Base-by-base conservation (phyloP, 2,113 vertebrate genomes). In the Zosterops lateralis region DNA sequence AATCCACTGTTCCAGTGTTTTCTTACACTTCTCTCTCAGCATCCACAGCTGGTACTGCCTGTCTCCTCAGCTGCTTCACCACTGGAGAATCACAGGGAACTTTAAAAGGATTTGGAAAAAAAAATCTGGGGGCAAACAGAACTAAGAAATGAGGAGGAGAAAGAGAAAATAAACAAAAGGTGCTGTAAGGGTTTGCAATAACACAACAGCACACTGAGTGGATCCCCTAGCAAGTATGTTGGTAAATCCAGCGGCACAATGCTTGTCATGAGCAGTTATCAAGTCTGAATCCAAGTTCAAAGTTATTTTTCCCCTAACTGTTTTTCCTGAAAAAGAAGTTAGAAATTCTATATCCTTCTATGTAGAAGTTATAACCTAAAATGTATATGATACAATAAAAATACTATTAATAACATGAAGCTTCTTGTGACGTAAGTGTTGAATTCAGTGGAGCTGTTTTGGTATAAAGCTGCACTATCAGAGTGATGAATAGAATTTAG, bases 171-270 rank as follows among this genome's bases (percentile, higher is more conserved):
- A 75, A 44, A 25, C 5, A 4, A 25, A 18, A 72, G 22, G 4
- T 14, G 3, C 22, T 47, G 5, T 32, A 62, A 54, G 8, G 2
- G 5, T 3, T 68, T 80, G 14, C 11, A 47, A 7, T 22, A 51
- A 34, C 1, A 21, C 29, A 64, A 20, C 17, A 65, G 9, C 22
- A 79, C 36, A 2, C 7, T 18, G 20, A 60, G 6, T 47, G 36
- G 15, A 29, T 40, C 19, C 14, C 14, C 21, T 31, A 13, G 8
- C 2, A 6, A 53, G 1, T 6, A 0, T 3, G 6, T 18, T 7
- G 56, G 13, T 17, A 76, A 73, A 40, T 1, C 9, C 26, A 77
- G 24, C 21, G 47, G 31, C 2, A 8, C 12, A n/a, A 4, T 14
- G 26, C 21, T 75, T 17, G 3, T 12, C 5, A 1, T 16, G 36